Percentiles rank a stretch among this genome's conserved stretches.
Evolutionary conservation across 2,888 invertebrate genomes (phyloP).

Genomic region (Drosophila recens): DNA sequence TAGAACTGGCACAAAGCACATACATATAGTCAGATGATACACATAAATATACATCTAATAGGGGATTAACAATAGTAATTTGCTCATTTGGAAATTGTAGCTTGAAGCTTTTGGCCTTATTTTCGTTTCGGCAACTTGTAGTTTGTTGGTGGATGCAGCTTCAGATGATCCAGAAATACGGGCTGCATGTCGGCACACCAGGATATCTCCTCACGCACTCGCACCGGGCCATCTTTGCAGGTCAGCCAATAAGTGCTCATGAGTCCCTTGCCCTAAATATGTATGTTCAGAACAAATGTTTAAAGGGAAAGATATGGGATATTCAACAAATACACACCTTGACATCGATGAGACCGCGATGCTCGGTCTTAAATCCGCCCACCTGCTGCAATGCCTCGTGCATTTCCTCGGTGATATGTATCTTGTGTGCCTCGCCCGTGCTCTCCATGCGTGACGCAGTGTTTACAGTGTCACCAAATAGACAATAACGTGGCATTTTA

Average conservation of each 20-base stretch:
- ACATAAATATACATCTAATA: conserved; percentile 16
- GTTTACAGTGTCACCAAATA: conserved; percentile 95
- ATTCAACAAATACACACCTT: conserved; percentile 87
- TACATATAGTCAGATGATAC: conserved; percentile 7
- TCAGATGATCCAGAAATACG: conserved; percentile 84
- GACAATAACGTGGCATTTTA: conserved; percentile 94
- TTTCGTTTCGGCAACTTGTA: conserved; percentile 74
- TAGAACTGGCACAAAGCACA: conserved; percentile 9
- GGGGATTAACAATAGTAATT: conserved; percentile 47
- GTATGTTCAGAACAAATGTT: too few relatives aligned
- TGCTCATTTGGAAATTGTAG: conserved; percentile 27
- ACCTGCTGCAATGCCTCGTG: conserved; percentile 88
- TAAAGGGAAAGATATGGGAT: neutral
- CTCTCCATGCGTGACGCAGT: conserved; percentile 95
- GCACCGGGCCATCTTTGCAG: conserved; percentile 89
- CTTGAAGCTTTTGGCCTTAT: conserved; percentile 38
- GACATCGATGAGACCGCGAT: conserved; percentile 92
- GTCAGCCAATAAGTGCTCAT: conserved; percentile 94
- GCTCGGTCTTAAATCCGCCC: conserved; percentile 91
- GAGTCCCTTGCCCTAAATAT: conserved; percentile 92
- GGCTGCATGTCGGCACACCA: conserved; percentile 86
- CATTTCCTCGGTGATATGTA: conserved; percentile 93
- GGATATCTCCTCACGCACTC: conserved; percentile 84
- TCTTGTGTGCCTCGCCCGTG: conserved; percentile 93
- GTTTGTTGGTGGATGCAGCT: conserved; percentile 77